These are phyloP conservation scores for Oscheius sp. DNA, from an alignment of 1,140 invertebrate genomes.

Conservation along the genomic window DNA sequence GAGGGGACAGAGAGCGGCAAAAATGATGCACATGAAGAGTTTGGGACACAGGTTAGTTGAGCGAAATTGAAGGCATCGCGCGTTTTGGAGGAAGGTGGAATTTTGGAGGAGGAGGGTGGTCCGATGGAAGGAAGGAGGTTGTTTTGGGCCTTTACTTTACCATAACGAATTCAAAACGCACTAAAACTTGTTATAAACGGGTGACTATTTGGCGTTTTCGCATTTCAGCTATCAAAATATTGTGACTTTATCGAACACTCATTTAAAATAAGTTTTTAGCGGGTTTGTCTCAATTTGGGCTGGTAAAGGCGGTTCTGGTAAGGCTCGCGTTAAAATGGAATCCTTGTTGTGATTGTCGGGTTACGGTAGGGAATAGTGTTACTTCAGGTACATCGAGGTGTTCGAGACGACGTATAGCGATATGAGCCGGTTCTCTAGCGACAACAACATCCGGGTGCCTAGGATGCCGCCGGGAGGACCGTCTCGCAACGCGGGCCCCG, in stretches of 20 bases:
- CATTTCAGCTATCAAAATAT: too few relatives aligned
- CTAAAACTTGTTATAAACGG: too few relatives aligned
- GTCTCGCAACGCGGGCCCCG: too few relatives aligned
- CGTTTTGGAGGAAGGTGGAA: not conserved
- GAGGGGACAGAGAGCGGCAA: conserved; percentile 14
- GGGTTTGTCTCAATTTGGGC: too few relatives aligned
- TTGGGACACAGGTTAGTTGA: conserved; percentile 30
- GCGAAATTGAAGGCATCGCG: not conserved
- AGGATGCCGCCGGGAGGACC: not conserved
- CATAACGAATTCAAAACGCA: too few relatives aligned
- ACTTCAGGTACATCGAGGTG: conserved; percentile 42
- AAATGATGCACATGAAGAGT: conserved; percentile 40
- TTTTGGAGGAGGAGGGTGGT: not conserved
- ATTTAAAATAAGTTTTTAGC: too few relatives aligned
- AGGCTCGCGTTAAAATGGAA: too few relatives aligned
- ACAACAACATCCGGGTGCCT: conserved; percentile 17
- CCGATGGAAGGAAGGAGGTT: not conserved
- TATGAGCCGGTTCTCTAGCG: conserved; percentile 6
- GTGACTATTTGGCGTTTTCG: too few relatives aligned
- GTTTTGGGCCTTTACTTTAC: not conserved
- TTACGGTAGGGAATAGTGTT: not conserved
- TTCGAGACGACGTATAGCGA: conserved; percentile 30
- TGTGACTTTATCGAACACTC: too few relatives aligned
- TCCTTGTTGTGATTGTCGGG: too few relatives aligned
- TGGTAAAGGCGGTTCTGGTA: too few relatives aligned